Evolutionary conservation across 2,797 vertebrate genomes (phyloP), one percentile per base, ranked within the genome.

Genomic region (Florisuga fusca): DNA sequence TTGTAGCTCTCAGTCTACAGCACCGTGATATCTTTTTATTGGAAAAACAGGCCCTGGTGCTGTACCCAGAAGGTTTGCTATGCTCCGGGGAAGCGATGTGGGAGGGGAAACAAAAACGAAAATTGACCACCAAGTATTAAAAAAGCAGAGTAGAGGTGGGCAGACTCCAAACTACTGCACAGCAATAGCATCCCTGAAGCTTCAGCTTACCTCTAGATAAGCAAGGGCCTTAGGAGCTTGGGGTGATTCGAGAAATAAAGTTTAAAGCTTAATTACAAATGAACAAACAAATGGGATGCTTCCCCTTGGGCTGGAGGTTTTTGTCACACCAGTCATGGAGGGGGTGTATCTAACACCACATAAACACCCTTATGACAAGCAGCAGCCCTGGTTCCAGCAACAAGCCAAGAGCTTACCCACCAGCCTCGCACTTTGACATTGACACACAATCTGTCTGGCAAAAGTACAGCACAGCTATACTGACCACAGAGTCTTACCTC

Each of bases 361-460:
- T 38, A 34, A 59, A 53, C 54, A 67, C 43, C 54, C 27, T 83
- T 50, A 43, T 18, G 6, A 13, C 31, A 25, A 54, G 63, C n/a
- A 53, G 73, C 45, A 79, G 63, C 43, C 63, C 53, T 11, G 38
- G 34, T 34, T 14, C 22, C 45, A 51, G 46, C 41, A 59, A 25
- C 13, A 38, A 0, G 2, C 20, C 0, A 0, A 11, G 34, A 50
- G 36, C 59, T 77, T 33, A 46, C 34, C 38, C 5, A 12, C 22
- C n/a, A 57, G 53, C 51, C 41, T 62, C 58, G 23, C 0, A 5
- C 33, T 62, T 26, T 72, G 55, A 17, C 43, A 21, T 0, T 31
- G 34, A 34, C 34, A 23, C 6, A 18, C 21, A 8, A 22, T n/a
- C 29, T n/a, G 62, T 51, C 26, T 0, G 1, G 18, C 15, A 41